phyloP scores from a whole-genome alignment of 2,797 vertebrate species.

The Brachyalestes nurse region DNA sequence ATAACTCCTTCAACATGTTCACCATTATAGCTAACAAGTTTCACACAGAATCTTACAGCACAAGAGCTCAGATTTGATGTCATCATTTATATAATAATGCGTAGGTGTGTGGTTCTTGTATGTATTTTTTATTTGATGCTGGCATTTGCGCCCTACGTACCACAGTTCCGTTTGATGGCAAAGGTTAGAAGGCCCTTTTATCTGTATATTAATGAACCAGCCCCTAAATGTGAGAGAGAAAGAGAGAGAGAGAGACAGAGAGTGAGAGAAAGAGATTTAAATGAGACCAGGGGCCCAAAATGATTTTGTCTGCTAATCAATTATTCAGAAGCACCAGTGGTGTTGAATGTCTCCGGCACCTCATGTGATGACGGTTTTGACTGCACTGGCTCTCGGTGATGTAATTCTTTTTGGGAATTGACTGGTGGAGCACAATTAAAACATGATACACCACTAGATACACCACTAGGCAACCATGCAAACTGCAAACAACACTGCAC shows the following conservation, averaged over 20 bases:
- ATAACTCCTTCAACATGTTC: background rate
- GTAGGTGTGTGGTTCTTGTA: background rate
- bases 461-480: conserved; percentile 6
- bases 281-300: conserved; percentile 57
- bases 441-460: conserved; percentile 2
- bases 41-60: background rate
- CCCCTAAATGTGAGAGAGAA: conserved; percentile 57
- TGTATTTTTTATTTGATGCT: conserved; percentile 27
- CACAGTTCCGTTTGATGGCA: conserved; percentile 49
- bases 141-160: conserved; percentile 46
- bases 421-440: conserved; percentile 6
- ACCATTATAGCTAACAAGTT: background rate
- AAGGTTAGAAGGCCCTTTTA: conserved; percentile 53
- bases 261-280: conserved; percentile 50
- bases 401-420: conserved; percentile 37
- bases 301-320: conserved; percentile 69
- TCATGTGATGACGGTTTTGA: conserved; percentile 42
- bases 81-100: conserved; percentile 18
- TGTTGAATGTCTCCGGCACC: conserved; percentile 68
- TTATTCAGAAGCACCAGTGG: conserved; percentile 76
- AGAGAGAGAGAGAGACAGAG: conserved; percentile 40
- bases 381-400: conserved; percentile 25
- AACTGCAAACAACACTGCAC: conserved; percentile 31
- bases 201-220: conserved; percentile 43
- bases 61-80: conserved; percentile 10